These are phyloP conservation scores for Saccopteryx bilineata DNA, from an alignment of 2,113 vertebrate species.

Conservation along the genomic window DNA sequence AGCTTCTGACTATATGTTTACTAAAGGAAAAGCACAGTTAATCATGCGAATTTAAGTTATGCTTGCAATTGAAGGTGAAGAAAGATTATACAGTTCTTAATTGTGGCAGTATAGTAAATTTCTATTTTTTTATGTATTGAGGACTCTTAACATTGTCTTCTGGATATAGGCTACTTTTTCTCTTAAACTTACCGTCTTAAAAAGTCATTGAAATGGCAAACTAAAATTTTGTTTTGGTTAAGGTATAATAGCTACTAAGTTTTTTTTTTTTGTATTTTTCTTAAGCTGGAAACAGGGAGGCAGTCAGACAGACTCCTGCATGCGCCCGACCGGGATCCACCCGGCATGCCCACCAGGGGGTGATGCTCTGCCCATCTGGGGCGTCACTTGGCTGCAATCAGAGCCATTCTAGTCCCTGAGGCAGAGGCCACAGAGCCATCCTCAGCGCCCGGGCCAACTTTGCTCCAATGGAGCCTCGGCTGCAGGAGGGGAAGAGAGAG, in stretches of 20 bases:
- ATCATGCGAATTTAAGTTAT: neutral
- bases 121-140: slow-evolving; percentile 32
- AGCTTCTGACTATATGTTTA: neutral
- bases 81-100: neutral
- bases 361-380: too few relatives aligned
- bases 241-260: neutral
- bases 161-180: slow-evolving; percentile 6
- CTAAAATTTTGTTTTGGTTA: neutral
- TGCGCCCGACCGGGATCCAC: too few relatives aligned
- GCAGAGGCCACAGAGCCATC: too few relatives aligned
- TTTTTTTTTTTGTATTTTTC: neutral
- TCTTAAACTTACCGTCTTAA: slow-evolving; percentile 20
- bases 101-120: neutral
- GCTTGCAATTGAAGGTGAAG: slow-evolving; percentile 21
- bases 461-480: too few relatives aligned
- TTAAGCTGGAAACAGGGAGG: too few relatives aligned
- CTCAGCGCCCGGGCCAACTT: too few relatives aligned
- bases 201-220: neutral
- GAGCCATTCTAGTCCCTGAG: too few relatives aligned
- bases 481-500: too few relatives aligned
- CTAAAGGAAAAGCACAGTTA: slow-evolving; percentile 7
- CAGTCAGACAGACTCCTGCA: too few relatives aligned
- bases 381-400: too few relatives aligned
- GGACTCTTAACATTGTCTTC: slow-evolving; percentile 3
- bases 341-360: too few relatives aligned